Base-by-base conservation (phyloP, 2,797 vertebrate genomes). In the Choloepus didactylus region DNA sequence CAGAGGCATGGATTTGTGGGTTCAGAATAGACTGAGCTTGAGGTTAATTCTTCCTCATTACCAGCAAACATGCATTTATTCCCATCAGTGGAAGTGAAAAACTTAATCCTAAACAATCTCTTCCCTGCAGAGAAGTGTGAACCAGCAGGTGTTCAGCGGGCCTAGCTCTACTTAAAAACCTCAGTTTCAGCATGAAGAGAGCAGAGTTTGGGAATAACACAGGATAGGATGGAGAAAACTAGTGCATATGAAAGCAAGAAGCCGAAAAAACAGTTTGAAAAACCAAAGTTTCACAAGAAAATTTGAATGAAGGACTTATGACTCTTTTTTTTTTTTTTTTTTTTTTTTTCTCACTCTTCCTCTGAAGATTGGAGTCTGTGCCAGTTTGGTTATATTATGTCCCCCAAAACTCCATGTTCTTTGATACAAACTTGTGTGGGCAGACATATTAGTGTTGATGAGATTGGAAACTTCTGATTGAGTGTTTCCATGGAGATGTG, bases 41-140 rank as follows among this genome's bases (percentile, higher is more conserved):
- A 94, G 54, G 46, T 93, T 87, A 93, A 91, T 91, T 89, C 44
- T 88, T 73, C 84, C 38, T 91, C 44, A 35, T 94, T 38, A 87
- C 5, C 62, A 82, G 62, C 35, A 93, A 90, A 81, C 29, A 81
- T 44, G 3, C 83, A 85, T 86, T 94, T 85, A 92, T 64, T 91
- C 16, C 31, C 56, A 87, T 76, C 1, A 23, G 7, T 46, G 64
- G 16, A 84, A 92, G 46, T 49, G 46, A 76, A 92, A 59, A 77
- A 25, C 23, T 44, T 89, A 93, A 89, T 76, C 44, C n/a, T 21
- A 85, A 92, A 82, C 12, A 96, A 94, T 69, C 76, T 46, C 23
- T 89, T 95, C 27, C 77, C 49, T 72, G 23, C 29, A 87, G 44
- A 85, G 38, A 87, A n/a, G 12, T 80, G 29, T 80, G 41, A 96